Conservation (phyloP, 2,113 vertebrate species). For the Ariopsis seemanni region DNA sequence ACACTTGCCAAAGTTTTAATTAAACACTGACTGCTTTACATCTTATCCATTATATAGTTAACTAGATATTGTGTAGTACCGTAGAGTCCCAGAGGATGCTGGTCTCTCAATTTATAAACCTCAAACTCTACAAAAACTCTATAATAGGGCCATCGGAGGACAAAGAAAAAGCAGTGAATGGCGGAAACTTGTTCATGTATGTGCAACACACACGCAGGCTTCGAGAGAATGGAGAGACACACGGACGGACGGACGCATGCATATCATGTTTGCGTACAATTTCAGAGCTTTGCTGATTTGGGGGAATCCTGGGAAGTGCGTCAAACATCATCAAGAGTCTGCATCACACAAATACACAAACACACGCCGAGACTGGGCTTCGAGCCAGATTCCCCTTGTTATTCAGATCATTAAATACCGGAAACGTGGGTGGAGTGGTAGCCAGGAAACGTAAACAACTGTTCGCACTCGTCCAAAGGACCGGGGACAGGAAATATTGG, state of each 20-base stretch:
- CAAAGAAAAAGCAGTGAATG: background rate
- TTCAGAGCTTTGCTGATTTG: conserved; percentile 61
- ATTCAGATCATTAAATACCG: background rate
- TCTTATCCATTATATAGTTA: background rate
- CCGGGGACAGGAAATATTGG: background rate
- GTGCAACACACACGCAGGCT: conserved; percentile 9
- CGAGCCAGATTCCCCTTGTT: background rate
- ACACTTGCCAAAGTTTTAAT: background rate
- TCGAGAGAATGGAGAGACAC: background rate
- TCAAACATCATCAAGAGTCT: background rate
- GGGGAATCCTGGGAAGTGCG: conserved; percentile 35
- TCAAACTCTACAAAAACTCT: background rate
- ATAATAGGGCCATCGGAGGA: background rate
- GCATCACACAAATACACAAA: background rate
- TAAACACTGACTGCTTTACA: background rate
- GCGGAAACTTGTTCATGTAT: background rate
- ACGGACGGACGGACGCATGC: background rate
- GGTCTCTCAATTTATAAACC: background rate
- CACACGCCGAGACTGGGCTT: background rate
- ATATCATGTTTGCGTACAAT: conserved; percentile 52
- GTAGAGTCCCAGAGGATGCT: background rate
- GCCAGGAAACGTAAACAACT: background rate
- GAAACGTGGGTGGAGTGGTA: background rate
- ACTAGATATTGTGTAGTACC: background rate
- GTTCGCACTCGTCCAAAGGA: background rate